These are phyloP conservation scores for Lucilia sericata DNA, from an alignment of 1,140 invertebrate species.

Conservation along the genomic window DNA sequence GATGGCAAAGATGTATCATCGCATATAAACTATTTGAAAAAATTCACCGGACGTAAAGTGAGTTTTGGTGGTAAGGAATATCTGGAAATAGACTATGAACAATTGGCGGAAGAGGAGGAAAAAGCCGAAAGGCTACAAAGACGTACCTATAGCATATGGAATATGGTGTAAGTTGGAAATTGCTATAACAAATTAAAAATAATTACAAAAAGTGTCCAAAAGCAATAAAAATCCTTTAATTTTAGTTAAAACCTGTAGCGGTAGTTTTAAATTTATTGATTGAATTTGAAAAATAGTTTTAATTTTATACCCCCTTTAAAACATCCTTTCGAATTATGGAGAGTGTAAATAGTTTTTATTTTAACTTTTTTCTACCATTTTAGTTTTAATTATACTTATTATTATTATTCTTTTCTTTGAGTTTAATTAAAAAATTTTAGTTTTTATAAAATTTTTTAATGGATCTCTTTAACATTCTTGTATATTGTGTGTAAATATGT, in stretches of 20 bases:
- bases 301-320: not conserved
- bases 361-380: not conserved
- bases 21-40: conserved; percentile 65
- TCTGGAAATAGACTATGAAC: conserved; percentile 65
- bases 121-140: conserved; percentile 48
- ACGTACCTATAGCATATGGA: conserved; percentile 66
- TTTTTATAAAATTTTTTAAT: conserved; percentile 36
- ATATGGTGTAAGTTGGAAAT: conserved; percentile 55
- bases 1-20: conserved; percentile 64
- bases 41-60: conserved; percentile 63
- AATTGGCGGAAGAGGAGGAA: conserved; percentile 63
- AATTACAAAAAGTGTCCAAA: no score
- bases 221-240: not conserved
- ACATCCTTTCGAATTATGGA: not conserved
- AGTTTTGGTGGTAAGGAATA: conserved; percentile 65
- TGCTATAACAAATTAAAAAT: not conserved
- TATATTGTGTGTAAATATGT: conserved; percentile 27
- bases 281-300: not conserved
- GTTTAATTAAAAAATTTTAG: conserved; percentile 44
- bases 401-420: not conserved
- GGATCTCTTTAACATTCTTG: conserved; percentile 37
- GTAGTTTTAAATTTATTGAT: no score
- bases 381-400: not conserved
- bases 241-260: not conserved
- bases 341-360: conserved; percentile 29